Evolutionary conservation across 2,797 vertebrate genomes (phyloP), one percentile per base, ranked within the genome.

Genomic region (Danio jaintianensis): DNA sequence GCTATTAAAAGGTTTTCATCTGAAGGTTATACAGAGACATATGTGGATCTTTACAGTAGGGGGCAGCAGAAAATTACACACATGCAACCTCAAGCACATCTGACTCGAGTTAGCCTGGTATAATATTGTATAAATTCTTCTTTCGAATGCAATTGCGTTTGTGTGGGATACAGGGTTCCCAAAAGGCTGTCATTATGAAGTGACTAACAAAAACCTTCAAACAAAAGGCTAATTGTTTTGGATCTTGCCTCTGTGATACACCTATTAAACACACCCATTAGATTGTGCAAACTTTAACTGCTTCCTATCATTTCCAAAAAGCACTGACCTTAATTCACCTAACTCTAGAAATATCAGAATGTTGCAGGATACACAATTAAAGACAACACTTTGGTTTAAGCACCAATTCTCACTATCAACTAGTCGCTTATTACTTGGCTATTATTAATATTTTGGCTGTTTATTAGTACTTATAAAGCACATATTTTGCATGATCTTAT

Each of bases 261-360:
- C 81, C 66, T 90, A 90, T 91, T 68, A 90, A 89, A 90, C 91
- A 93, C 89, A 92, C 90, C 90, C 90, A 86, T 63, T n/a, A 75
- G 87, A 53, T 66, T 83, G 75, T 83, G 86, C 82, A 81, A 89
- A 64, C 70, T 82, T 52, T 87, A 90, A 90, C 84, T 86, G 63
- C 88, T 89, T 90, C 85, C 86, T 86, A 84, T 12, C n/a, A 59
- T 66, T 66, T 48, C 42, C 20, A 22, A 56, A 58, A 29, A 29
- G 7, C 22, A 16, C 36, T 20, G 61, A 85, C 56, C 7, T 6
- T 42, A 13, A 50, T 50, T 50, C 12, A 70, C 22, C 29, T 59
- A 47, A 8, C 12, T n/a, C n/a, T 18, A 20, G 7, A 29, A 48
- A 53, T 9, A 29, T 20, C 16, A 56, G 40, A 73, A 15, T n/a